Conservation (phyloP, 92 coral and sea anemone genomes). For the Isaurus tuberculatus region DNA sequence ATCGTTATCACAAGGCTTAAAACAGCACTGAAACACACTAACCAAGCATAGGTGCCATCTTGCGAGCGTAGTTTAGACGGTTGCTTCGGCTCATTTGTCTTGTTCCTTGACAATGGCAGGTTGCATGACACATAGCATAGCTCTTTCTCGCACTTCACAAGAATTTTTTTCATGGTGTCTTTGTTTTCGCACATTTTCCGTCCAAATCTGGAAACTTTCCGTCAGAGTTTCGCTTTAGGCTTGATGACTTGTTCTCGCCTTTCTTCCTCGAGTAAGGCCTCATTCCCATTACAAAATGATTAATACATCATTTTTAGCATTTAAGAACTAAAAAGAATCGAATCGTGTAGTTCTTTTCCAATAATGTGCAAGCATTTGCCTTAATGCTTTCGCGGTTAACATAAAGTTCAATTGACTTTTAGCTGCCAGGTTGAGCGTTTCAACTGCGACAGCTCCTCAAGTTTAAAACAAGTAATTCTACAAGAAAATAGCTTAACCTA, state of each 20-base stretch:
- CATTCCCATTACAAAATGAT: not conserved
- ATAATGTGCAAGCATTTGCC: not conserved
- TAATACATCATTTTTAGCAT: not conserved
- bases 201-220: not conserved
- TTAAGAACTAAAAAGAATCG: not conserved
- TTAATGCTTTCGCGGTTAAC: not conserved
- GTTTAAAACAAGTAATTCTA: not conserved
- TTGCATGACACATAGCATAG: constrained; percentile 34
- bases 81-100: not conserved
- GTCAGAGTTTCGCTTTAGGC: not conserved
- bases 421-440: not conserved
- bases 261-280: not conserved
- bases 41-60: constrained; percentile 25
- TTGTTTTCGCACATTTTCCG: not conserved
- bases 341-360: not conserved
- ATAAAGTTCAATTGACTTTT: not conserved
- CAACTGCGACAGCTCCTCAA: not conserved
- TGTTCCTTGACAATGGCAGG: constrained; percentile 13
- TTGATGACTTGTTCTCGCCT: not conserved
- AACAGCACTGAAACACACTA: constrained; percentile 37
- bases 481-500: not conserved
- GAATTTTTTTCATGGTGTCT: constrained; percentile 2
- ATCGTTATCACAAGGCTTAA: constrained; percentile 21
- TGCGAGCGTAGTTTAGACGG: constrained; percentile 13
- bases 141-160: constrained; percentile 31